Evolutionary conservation across 2,888 invertebrate species (phyloP), one percentile per base, ranked within the genome.

Genomic region (Brachyptera risi): DNA sequence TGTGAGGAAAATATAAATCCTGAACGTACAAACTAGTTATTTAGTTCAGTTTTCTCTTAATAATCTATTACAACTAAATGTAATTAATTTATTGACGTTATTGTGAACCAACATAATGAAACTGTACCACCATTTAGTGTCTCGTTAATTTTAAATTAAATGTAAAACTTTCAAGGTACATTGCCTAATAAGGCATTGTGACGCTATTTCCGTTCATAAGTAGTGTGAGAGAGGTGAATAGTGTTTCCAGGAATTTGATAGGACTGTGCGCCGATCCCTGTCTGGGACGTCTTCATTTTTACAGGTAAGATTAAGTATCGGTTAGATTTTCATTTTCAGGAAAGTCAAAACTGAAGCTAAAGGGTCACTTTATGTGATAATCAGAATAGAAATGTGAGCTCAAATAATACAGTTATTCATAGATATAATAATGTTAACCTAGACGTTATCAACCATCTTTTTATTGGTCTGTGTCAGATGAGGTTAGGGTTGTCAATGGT

Each of bases 171-270:
- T 65, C 61, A 62, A 59, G 63, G 56, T 60, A 58, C 66, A 66
- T 66, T 64, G 59, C 66, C 66, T 63, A 66, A 66, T 66, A 66
- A 63, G 66, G 66, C 61, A 64, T 65, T 66, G 66, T 65, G 65
- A 62, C 59, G 61, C 62, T 63, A 58, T 62, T 66, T 66, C 62
- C 66, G 66, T 65, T 65, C 61, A 44, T 50, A 61, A 58, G 54
- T 15, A 40, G 54, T 54, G 54, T 21, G 35, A 58, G 57, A 40
- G 49, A n/a, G n/a, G n/a, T n/a, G n/a, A n/a, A n/a, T n/a, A n/a
- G 47, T 51, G 44, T 57, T 61, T 63, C 61, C 63, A 63, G 63
- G 65, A 61, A 63, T 65, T 65, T 56, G 57, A 57, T 54, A 31
- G 31, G 5, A 31, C 31, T 11, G 31, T 31, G 31, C 31, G n/a